A percentile compares a stretch with the other conserved stretches of the same genome.
Evolutionary conservation across 2,797 vertebrate species (phyloP).

Genomic region (Rhabdomys pumilio): DNA sequence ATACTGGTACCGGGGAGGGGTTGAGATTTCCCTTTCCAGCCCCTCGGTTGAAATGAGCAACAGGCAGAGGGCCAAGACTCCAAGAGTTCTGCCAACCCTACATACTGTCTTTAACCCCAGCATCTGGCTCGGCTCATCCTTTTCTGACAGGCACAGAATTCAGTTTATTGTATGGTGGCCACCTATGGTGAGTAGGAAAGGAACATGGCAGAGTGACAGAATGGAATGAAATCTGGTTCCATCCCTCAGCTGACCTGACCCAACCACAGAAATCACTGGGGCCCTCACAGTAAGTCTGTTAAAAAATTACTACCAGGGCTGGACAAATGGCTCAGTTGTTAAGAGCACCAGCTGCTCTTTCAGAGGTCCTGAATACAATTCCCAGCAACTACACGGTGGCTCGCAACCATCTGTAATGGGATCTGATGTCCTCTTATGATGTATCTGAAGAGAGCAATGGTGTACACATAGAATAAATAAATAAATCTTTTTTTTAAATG

Average conservation of each 20-base stretch:
- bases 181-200: background rate
- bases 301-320: background rate
- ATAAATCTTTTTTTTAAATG: too few relatives aligned
- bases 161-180: background rate
- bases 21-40: background rate
- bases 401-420: too few relatives aligned
- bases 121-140: background rate
- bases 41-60: too few relatives aligned
- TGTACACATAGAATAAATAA: too few relatives aligned
- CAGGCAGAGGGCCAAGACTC: background rate
- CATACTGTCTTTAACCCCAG: background rate
- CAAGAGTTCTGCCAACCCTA: background rate
- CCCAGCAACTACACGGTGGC: too few relatives aligned
- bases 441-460: too few relatives aligned
- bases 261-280: background rate
- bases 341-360: too few relatives aligned
- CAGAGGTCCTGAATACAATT: too few relatives aligned
- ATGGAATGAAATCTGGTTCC: background rate
- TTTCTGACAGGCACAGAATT: background rate
- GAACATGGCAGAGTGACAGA: background rate
- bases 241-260: background rate
- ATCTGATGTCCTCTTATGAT: too few relatives aligned
- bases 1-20: accelerated
- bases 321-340: too few relatives aligned
- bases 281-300: background rate